Conservation (phyloP, 2,113 vertebrate species). For the Mobula hypostoma region DNA sequence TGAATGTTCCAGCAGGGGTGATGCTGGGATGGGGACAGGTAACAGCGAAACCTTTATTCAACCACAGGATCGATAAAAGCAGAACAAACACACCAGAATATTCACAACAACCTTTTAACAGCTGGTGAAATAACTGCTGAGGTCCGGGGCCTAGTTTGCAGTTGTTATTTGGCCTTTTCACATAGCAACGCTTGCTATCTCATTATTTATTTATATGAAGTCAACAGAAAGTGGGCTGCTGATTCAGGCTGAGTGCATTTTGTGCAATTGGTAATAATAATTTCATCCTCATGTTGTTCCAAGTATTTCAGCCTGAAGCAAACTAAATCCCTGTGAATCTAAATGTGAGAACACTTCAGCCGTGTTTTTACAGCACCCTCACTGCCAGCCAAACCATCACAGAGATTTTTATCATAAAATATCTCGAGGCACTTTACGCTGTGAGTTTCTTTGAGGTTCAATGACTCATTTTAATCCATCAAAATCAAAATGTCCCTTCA, state of each 20-base stretch:
- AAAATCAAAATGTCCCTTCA: not conserved
- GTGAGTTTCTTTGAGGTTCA: not conserved
- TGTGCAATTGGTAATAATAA: not conserved
- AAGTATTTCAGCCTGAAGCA: not conserved
- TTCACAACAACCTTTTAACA: not conserved
- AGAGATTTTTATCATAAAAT: not conserved
- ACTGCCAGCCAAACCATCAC: not conserved
- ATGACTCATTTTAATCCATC: not conserved
- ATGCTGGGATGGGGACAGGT: not conserved
- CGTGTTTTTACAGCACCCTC: not conserved
- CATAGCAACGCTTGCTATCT: not conserved
- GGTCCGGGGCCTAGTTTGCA: not conserved
- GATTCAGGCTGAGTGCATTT: not conserved
- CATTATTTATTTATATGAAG: not conserved
- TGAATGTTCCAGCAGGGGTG: not conserved
- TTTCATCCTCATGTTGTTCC: not conserved
- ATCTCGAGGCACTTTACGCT: not conserved
- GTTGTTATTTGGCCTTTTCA: conserved; percentile 16
- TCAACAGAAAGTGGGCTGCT: not conserved
- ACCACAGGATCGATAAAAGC: not conserved
- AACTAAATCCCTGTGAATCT: not conserved
- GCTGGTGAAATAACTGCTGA: not conserved
- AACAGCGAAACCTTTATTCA: not conserved
- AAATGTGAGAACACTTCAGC: not conserved
- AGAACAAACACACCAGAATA: not conserved